Evolutionary conservation across 2,888 invertebrate genomes (phyloP).

Genomic region (Philaethria dido): DNA sequence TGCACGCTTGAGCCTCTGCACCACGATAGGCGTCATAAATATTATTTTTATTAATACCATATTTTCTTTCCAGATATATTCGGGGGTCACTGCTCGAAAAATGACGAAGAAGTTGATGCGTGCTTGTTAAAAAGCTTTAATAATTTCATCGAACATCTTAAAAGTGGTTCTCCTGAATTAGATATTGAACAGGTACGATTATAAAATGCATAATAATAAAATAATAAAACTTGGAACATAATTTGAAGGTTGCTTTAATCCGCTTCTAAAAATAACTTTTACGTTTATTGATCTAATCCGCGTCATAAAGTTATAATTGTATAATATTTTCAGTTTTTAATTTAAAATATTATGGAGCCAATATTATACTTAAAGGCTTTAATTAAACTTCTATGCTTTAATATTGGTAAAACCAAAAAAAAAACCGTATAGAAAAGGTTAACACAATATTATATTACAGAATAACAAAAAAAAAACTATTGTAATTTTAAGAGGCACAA

Average conservation of each 20-base stretch:
- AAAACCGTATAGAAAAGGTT: not conserved
- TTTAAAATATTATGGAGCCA: too few species aligned
- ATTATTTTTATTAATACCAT: not conserved
- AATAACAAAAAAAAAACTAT: too few species aligned
- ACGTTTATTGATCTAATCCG: not conserved
- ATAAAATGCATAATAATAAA: not conserved
- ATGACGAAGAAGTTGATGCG: conserved; percentile 88
- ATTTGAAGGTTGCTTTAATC: not conserved
- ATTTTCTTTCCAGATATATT: conserved; percentile 84
- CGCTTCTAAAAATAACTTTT: not conserved
- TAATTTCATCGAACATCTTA: conserved; percentile 87
- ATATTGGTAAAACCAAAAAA: not conserved
- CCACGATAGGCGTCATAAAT: too few species aligned
- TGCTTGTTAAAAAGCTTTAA: conserved; percentile 91
- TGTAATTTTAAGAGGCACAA: too few species aligned
- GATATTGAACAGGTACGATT: conserved; percentile 84
- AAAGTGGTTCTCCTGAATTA: conserved; percentile 89
- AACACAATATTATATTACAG: not conserved
- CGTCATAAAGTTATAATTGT: not conserved
- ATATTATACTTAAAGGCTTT: too few species aligned
- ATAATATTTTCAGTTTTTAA: not conserved
- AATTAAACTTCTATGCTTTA: too few species aligned
- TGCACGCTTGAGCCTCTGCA: too few species aligned
- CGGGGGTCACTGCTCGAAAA: conserved; percentile 88
- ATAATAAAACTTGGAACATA: not conserved